These are phyloP conservation scores for Oedothorax gibbosus DNA, from an alignment of 1,140 invertebrate genomes.

Conservation along the genomic window DNA sequence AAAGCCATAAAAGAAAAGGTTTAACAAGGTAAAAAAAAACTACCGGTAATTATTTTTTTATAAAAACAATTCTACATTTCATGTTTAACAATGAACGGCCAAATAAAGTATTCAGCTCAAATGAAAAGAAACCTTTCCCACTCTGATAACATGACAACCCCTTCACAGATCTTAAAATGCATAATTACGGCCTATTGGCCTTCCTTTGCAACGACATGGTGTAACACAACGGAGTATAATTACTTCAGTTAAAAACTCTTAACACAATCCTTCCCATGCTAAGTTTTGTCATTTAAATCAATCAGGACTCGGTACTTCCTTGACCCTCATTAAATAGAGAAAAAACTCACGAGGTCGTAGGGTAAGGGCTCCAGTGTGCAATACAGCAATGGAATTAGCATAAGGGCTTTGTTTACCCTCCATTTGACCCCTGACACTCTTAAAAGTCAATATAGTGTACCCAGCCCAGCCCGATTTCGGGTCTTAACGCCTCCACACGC, in stretches of 20 bases:
- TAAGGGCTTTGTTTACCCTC: slow-evolving; percentile 1
- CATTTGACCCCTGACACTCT: slow-evolving; percentile 7
- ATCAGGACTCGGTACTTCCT: slow-evolving; percentile 29
- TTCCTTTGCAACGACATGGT: slow-evolving; percentile 8
- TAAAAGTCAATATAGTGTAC: slow-evolving; percentile 18
- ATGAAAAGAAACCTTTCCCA: neutral
- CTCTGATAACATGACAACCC: slow-evolving; percentile 1
- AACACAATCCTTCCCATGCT: slow-evolving; percentile 1
- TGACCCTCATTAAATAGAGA: slow-evolving; percentile 14
- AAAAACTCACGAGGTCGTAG: neutral
- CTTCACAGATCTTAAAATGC: neutral
- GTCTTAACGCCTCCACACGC: neutral
- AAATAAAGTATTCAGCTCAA: too few species aligned
- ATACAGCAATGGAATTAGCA: slow-evolving; percentile 4
- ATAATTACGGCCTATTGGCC: slow-evolving; percentile 12
- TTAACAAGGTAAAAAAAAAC: too few species aligned
- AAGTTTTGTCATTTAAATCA: slow-evolving; percentile 41
- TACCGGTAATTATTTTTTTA: too few species aligned
- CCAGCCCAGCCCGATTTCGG: neutral
- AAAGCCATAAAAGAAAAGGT: too few species aligned
- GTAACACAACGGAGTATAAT: slow-evolving; percentile 15
- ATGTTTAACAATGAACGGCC: too few species aligned
- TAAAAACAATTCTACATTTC: too few species aligned
- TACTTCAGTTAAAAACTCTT: slow-evolving; percentile 6
- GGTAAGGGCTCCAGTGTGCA: neutral